Evolutionary conservation across 1,140 invertebrate species (phyloP).

Genomic region (Rhizoglyphus robini): DNA sequence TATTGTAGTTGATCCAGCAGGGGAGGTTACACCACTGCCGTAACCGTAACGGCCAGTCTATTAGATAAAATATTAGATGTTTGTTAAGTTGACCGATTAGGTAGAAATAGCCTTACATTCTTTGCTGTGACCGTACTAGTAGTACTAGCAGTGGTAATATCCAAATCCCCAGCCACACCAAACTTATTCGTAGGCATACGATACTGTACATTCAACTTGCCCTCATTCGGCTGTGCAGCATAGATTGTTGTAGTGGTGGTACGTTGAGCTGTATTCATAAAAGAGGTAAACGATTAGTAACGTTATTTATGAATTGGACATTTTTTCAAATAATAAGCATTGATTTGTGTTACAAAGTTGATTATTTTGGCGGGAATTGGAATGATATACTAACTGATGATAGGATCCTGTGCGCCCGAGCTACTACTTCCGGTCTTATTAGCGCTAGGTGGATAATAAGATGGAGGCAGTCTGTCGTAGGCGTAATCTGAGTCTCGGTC

Average conservation of each 20-base stretch:
- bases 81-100: background rate
- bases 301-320: background rate
- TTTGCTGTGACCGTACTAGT: background rate
- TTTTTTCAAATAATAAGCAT: background rate
- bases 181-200: background rate
- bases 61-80: background rate
- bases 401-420: too few relatives aligned
- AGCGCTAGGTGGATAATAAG: background rate
- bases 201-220: background rate
- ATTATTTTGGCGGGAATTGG: too few relatives aligned
- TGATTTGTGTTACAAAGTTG: too few relatives aligned
- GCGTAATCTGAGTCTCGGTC: background rate
- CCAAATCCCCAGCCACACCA: background rate
- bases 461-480: background rate
- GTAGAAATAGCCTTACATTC: background rate
- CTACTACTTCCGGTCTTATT: background rate
- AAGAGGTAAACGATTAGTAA: background rate
- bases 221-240: background rate
- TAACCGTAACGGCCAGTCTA: constrained; percentile 2
- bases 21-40: background rate
- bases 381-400: too few relatives aligned
- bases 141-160: background rate
- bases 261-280: background rate
- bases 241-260: background rate
- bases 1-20: background rate